These are phyloP conservation scores for Periparus ater DNA, from an alignment of 2,797 vertebrate species.

Conservation along the genomic window DNA sequence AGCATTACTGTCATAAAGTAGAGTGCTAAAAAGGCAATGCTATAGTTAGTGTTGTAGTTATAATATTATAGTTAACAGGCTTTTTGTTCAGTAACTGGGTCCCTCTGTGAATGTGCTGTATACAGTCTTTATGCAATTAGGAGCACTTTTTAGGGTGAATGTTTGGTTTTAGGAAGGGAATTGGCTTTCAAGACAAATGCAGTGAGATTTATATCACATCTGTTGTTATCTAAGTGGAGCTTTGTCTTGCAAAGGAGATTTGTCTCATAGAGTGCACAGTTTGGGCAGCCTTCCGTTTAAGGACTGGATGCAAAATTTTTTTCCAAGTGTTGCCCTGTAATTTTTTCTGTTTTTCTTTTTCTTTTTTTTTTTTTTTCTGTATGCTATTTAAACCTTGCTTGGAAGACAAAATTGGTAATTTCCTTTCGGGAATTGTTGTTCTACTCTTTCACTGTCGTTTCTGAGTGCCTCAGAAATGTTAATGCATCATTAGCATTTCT, in stretches of 20 bases:
- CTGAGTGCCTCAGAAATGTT: slow-evolving; percentile 24
- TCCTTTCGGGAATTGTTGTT: slow-evolving; percentile 8
- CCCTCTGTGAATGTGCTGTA: not conserved
- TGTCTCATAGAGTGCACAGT: not conserved
- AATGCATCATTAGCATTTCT: not conserved
- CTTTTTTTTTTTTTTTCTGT: not conserved
- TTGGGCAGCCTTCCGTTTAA: slow-evolving; percentile 26
- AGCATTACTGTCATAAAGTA: not conserved
- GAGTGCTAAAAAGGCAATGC: not conserved
- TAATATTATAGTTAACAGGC: not conserved
- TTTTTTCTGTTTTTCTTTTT: not conserved
- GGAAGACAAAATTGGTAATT: slow-evolving; percentile 17
- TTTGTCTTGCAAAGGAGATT: not conserved
- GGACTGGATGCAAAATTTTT: not conserved
- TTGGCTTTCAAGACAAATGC: slow-evolving; percentile 32
- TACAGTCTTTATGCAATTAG: slow-evolving; percentile 22
- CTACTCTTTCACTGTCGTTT: not conserved
- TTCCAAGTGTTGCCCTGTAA: not conserved
- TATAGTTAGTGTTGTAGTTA: not conserved
- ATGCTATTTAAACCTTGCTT: not conserved
- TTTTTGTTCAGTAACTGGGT: not conserved
- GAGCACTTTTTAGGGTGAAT: not conserved
- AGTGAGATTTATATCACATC: slow-evolving; percentile 10
- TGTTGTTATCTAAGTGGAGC: slow-evolving; percentile 29
- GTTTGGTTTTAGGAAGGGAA: not conserved